These are phyloP conservation scores for Siphamia tubifer DNA, from an alignment of 2,113 vertebrate species.

Conservation along the genomic window DNA sequence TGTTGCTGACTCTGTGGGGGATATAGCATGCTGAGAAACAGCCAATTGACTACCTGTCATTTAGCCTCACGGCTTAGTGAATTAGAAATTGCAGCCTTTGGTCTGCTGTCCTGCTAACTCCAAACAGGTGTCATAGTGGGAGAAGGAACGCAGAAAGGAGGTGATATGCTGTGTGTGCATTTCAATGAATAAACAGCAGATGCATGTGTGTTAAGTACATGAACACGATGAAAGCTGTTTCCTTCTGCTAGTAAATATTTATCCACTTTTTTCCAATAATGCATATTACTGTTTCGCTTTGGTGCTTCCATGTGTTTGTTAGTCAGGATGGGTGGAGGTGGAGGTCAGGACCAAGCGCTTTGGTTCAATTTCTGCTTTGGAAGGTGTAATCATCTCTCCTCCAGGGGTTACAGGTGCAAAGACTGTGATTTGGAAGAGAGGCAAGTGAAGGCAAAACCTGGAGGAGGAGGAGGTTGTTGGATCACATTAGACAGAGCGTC, in stretches of 20 bases:
- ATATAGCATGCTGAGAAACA: conserved; percentile 36
- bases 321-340: conserved; percentile 21
- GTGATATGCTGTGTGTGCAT: not conserved
- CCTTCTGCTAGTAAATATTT: not conserved
- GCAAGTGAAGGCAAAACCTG: conserved; percentile 25
- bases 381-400: conserved; percentile 74
- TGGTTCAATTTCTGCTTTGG: conserved; percentile 63
- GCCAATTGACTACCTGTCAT: conserved; percentile 69
- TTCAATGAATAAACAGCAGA: not conserved
- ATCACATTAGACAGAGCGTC: conserved; percentile 15
- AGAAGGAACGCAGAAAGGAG: not conserved
- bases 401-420: conserved; percentile 66
- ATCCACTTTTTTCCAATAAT: too few relatives aligned
- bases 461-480: conserved; percentile 16
- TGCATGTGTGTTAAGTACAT: not conserved
- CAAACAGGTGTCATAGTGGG: conserved; percentile 5
- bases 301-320: not conserved
- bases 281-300: not conserved
- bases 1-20: conserved; percentile 42
- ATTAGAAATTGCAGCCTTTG: conserved; percentile 57
- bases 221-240: too few relatives aligned
- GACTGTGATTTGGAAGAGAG: conserved; percentile 62
- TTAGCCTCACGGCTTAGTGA: conserved; percentile 56
- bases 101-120: not conserved
- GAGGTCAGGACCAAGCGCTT: conserved; percentile 45